phyloP scores from a whole-genome alignment of 2,888 invertebrate genomes.

The Caenorhabditis imperialis region DNA sequence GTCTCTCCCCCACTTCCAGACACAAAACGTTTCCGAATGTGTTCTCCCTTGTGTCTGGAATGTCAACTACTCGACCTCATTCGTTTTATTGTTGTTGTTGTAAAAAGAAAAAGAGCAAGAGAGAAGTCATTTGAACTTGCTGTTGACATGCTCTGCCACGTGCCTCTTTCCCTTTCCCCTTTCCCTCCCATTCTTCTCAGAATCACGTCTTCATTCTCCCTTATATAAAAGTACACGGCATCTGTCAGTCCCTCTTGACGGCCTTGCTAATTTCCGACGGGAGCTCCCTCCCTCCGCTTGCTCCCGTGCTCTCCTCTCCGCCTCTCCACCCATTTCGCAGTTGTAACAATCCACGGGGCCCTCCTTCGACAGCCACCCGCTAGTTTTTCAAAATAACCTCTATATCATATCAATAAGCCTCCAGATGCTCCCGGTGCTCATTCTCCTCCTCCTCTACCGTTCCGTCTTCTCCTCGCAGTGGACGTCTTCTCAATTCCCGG shows the following conservation, averaged over 20 bases:
- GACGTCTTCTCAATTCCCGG: slow-evolving; percentile 67
- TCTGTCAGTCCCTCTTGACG: slow-evolving; percentile 6
- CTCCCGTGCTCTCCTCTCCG: slow-evolving; percentile 32
- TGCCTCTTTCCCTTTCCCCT: slow-evolving; percentile 13
- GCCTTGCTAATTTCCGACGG: slow-evolving; percentile 29
- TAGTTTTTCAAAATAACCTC: slow-evolving; percentile 50
- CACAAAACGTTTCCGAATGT: too few species aligned
- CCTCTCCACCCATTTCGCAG: slow-evolving; percentile 8
- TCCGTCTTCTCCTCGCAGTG: slow-evolving; percentile 25
- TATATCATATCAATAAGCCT: slow-evolving; percentile 4
- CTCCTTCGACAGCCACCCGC: slow-evolving; percentile 23
- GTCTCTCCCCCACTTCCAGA: too few species aligned
- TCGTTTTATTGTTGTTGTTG: too few species aligned
- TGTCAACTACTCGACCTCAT: too few species aligned
- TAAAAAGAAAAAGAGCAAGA: too few species aligned
- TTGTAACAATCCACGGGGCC: slow-evolving; percentile 44
- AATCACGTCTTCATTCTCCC: neutral
- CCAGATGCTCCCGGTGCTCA: neutral
- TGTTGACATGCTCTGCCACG: neutral
- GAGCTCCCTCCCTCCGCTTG: slow-evolving; percentile 10
- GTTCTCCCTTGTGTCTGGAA: too few species aligned
- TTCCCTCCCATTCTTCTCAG: slow-evolving; percentile 2
- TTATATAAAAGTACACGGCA: slow-evolving; percentile 9
- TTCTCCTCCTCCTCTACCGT: slow-evolving; percentile 27
- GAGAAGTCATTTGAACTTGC: too few species aligned